Percentiles rank a stretch among this genome's conserved stretches.
Evolutionary conservation across 2,888 invertebrate genomes (phyloP).

Genomic region (Kryphioiulus occultus): DNA sequence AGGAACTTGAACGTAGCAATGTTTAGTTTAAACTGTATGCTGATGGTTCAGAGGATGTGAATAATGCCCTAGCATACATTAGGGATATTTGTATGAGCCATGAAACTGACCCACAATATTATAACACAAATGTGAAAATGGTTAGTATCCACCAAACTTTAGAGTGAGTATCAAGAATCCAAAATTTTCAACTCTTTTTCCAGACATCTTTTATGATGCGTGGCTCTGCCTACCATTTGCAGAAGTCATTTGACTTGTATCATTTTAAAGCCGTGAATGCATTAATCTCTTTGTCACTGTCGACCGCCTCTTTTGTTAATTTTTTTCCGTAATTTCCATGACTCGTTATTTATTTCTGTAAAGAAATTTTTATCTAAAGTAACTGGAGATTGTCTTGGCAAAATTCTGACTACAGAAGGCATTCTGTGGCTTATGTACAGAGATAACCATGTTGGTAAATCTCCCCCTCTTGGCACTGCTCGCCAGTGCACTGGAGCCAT

Average conservation of each 20-base stretch:
- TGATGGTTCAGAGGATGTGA: too few species aligned
- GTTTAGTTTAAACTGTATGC: too few species aligned
- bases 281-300: background rate
- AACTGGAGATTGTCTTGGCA: constrained; percentile 5
- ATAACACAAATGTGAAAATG: too few species aligned
- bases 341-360: background rate
- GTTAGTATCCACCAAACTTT: too few species aligned
- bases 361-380: background rate
- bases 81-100: too few species aligned
- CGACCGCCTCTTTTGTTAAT: background rate
- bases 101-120: too few species aligned
- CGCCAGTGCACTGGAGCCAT: background rate
- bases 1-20: too few species aligned
- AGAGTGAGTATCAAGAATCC: too few species aligned
- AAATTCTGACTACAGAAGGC: background rate
- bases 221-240: too few species aligned
- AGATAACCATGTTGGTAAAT: background rate
- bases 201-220: too few species aligned
- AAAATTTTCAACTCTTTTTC: too few species aligned
- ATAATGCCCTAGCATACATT: too few species aligned
- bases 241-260: background rate
- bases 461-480: constrained; percentile 5
- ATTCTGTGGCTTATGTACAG: background rate
- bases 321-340: background rate
- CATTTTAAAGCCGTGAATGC: background rate